Base-by-base conservation (phyloP, 1,140 invertebrate species). In the Drosophila elegans region DNA sequence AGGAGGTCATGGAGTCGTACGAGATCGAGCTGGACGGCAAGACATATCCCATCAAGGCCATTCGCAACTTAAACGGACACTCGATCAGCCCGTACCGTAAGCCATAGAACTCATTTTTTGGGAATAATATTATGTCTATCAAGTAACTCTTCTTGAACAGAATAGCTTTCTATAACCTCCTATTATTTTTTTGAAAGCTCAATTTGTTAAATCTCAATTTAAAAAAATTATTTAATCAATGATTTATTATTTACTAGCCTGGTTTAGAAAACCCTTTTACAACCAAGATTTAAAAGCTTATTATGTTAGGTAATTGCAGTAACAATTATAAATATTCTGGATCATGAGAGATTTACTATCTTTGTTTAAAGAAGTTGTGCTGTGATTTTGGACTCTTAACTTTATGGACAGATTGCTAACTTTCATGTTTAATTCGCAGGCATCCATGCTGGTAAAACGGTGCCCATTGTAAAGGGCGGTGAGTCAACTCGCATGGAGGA, bases 1-100 rank as follows among this genome's bases (percentile, higher is more conserved):
- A 99, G 92, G 99, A 99, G 94, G 98, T 98, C 0, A 99, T 99
- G 99, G 99, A 99, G 89, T 99, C 98, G 0, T 99, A 99, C 94
- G 99, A 99, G 94, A 95, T 99, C 3, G 98, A 99, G 93, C 91
- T 99, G 21, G 97, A 99, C 94, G 99, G 99, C 32, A 99, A 99
- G 94, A 97, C 96, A 29, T 99, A 99, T 93, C 97, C 96, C 93
- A 97, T 99, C 4, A 99, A 99, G 93, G 97, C 98, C 3, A 99
- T 99, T 84, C 95, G 99, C 48, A 99, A 99, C 94, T 94, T 99
- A 44, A 99, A 99, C 94, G 99, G 99, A 11, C 99, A 99, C 93
- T 99, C 98, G 4, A 99, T 99, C 88, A 97, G 97, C 71, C 98
- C 97, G 13, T 99, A 99, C 93, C 95, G 97, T 96, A 94, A 95